Base-by-base conservation (phyloP, 2,113 vertebrate species). In the Xyliphius kryptos region DNA sequence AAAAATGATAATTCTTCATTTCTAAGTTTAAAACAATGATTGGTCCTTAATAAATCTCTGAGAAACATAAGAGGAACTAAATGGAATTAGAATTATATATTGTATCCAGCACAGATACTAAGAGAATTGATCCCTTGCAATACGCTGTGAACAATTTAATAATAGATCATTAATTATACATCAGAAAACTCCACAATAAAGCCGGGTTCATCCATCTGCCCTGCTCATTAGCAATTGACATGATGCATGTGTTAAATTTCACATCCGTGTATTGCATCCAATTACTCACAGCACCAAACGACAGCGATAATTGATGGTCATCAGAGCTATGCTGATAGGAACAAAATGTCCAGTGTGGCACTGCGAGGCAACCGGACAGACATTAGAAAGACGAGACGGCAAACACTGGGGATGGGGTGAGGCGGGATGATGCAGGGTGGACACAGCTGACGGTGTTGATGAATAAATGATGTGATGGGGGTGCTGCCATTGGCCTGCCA, bases 381-480 rank as follows among this genome's bases (percentile, higher is more conserved):
- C 49, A 56, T 56, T 62, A 52, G 50, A 50, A 36, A 56, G 37
- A 15, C 44, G 55, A 63, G 44, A 63, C 37, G 41, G 26, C 56
- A 12, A 82, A 75, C 78, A 75, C 77, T 80, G 79, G 79, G 81
- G 80, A 83, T 85, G 82, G 75, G 79, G 81, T 82, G 78, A 70
- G 69, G 75, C 75, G 72, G 76, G 80, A 78, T 77, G 73, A 79
- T 75, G 77, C 61, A 15, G 59, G 72, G 70, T 36, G 54, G 74
- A 74, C 63, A 67, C 67, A 76, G 77, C 73, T 64, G 80, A 82
- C 81, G 83, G 82, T 66, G 79, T 67, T 82, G 76, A 76, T 86
- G 80, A 86, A 88, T 85, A 86, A 87, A 81, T 86, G 77, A 85
- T 86, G 81, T 83, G 82, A 80, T 77, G 61, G 19, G 49, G 13